A percentile compares a stretch with the other conserved stretches of the same genome.
Conservation (phyloP, 2,888 invertebrate genomes). For the Cyclophora albipunctata region DNA sequence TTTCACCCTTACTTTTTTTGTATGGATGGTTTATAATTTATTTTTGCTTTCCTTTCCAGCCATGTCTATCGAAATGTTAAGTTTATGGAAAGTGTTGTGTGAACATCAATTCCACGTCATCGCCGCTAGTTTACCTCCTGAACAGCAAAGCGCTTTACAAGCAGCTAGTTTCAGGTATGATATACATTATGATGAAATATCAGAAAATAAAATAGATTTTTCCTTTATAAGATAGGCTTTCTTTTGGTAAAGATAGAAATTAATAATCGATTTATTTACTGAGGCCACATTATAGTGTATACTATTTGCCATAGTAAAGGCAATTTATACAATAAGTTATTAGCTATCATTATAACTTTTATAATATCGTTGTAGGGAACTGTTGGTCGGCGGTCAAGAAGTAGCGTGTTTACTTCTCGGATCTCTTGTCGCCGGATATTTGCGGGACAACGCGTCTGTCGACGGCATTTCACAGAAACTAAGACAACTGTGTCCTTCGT, state of each 20-base stretch:
- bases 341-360: too few relatives aligned
- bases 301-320: too few relatives aligned
- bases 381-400: conserved; percentile 85
- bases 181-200: too few relatives aligned
- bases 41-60: conserved; percentile 36
- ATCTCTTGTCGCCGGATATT: conserved; percentile 91
- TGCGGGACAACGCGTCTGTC: conserved; percentile 96
- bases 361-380: conserved; percentile 69
- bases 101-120: conserved; percentile 93
- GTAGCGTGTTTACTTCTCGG: conserved; percentile 81
- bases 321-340: too few relatives aligned
- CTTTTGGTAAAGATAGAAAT: too few relatives aligned
- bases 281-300: too few relatives aligned
- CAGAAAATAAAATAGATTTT: too few relatives aligned
- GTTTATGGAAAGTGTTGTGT: conserved; percentile 93
- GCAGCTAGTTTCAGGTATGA: conserved; percentile 76
- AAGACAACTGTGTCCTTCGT: conserved; percentile 92
- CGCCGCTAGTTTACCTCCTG: conserved; percentile 79
- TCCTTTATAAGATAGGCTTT: too few relatives aligned
- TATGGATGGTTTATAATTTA: background rate
- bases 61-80: conserved; percentile 91
- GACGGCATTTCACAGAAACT: conserved; percentile 92
- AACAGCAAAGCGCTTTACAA: conserved; percentile 77
- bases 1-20: too few relatives aligned
- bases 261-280: too few relatives aligned